phyloP scores from a whole-genome alignment of 1,140 invertebrate species.

The Cheumatopsyche charites region DNA sequence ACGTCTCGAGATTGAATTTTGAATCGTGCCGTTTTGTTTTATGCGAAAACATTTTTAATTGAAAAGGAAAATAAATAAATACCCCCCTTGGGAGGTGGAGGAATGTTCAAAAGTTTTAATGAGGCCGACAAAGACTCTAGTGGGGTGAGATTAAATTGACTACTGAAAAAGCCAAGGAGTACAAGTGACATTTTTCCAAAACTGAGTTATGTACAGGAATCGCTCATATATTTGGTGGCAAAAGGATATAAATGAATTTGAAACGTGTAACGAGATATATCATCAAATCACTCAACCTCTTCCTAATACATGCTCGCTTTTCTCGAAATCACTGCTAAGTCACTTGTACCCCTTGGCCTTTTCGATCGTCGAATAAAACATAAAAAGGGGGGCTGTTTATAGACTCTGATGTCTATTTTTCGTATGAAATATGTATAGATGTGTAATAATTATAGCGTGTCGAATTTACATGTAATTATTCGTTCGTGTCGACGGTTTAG shows the following conservation, averaged over 20 bases:
- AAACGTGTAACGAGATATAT: too few species aligned
- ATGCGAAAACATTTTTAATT: slow-evolving; percentile 45
- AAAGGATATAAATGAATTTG: too few species aligned
- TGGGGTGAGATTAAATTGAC: not conserved
- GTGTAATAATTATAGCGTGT: slow-evolving; percentile 44
- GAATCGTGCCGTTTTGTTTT: slow-evolving; percentile 11
- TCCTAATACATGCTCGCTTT: too few species aligned
- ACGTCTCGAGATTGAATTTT: slow-evolving; percentile 7
- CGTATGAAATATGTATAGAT: too few species aligned
- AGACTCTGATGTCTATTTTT: not conserved
- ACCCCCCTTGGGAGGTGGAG: not conserved
- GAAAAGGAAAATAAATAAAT: slow-evolving; percentile 36
- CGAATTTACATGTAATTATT: slow-evolving; percentile 45
- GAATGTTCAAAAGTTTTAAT: slow-evolving; percentile 46
- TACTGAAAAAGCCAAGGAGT: slow-evolving; percentile 18
- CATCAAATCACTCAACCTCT: too few species aligned
- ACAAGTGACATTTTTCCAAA: too few species aligned
- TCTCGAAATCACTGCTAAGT: too few species aligned
- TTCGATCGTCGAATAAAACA: too few species aligned
- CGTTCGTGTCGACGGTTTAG: slow-evolving; percentile 32
- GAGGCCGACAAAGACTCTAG: slow-evolving; percentile 6
- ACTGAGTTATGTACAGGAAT: too few species aligned
- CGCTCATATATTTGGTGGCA: too few species aligned
- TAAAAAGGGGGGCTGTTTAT: too few species aligned
- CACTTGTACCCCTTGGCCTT: too few species aligned